These are phyloP conservation scores for Drosophila villosipedis DNA, from an alignment of 2,888 invertebrate species.

Conservation along the genomic window DNA sequence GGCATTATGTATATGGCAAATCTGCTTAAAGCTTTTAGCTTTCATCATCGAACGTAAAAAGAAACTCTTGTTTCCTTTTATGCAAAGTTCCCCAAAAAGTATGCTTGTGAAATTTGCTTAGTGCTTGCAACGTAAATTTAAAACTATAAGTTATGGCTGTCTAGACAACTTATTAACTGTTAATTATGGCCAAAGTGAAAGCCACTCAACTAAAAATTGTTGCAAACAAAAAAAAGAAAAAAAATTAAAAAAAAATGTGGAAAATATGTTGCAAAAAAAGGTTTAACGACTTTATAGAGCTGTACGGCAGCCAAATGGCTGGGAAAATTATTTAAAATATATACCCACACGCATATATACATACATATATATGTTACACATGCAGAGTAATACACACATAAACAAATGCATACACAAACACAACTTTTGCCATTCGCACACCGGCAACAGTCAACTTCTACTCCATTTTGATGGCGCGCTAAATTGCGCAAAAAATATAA, in stretches of 20 bases:
- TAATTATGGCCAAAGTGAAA: constrained; percentile 50
- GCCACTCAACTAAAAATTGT: constrained; percentile 32
- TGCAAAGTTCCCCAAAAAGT: constrained; percentile 29
- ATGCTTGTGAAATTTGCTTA: constrained; percentile 5
- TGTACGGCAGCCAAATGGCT: constrained; percentile 51
- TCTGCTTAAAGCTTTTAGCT: constrained; percentile 20
- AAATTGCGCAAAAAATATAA: constrained; percentile 69
- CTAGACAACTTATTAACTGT: constrained; percentile 54
- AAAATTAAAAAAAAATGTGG: constrained; percentile 3
- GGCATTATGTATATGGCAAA: constrained; percentile 28
- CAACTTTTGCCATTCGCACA: constrained; percentile 51
- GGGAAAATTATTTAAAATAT: constrained; percentile 44
- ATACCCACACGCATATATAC: not conserved
- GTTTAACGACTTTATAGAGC: constrained; percentile 12
- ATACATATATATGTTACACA: not conserved
- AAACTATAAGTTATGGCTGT: constrained; percentile 39
- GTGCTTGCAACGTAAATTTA: constrained; percentile 23
- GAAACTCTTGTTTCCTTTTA: constrained; percentile 1
- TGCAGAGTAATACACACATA: not conserved
- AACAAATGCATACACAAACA: not conserved
- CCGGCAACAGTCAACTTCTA: constrained; percentile 60
- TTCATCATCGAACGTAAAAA: not conserved
- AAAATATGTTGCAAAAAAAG: constrained; percentile 15
- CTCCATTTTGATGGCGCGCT: constrained; percentile 70
- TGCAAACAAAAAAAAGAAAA: constrained; percentile 2